Evolutionary conservation across 2,797 vertebrate genomes (phyloP).

Genomic region (Acrossocheilus wenchowensis): DNA sequence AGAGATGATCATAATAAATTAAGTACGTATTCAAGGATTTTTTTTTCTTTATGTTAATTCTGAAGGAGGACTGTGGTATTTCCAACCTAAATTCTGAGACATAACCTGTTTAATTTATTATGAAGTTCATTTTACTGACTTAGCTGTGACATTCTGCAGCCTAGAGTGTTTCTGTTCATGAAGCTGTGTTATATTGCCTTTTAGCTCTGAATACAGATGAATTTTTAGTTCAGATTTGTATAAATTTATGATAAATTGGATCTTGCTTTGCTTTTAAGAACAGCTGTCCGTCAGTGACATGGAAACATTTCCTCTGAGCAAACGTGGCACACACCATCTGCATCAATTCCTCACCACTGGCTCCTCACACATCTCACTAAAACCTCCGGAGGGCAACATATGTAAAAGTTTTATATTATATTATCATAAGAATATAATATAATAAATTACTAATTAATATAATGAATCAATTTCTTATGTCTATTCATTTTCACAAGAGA

Average conservation of each 20-base stretch:
- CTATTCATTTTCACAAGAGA: not conserved
- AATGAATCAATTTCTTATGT: not conserved
- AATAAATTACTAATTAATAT: not conserved
- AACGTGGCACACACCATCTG: conserved; percentile 32
- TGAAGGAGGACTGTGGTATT: not conserved
- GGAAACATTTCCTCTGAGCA: conserved; percentile 25
- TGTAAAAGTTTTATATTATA: not conserved
- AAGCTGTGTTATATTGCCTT: not conserved
- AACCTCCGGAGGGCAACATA: not conserved
- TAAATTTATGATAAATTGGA: conserved; percentile 6
- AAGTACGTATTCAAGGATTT: not conserved
- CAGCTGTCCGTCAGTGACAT: conserved; percentile 18
- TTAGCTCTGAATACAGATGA: not conserved
- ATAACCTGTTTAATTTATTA: not conserved
- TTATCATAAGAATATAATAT: not conserved
- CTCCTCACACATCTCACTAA: conserved; percentile 15
- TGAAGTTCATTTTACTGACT: not conserved
- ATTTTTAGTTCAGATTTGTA: conserved; percentile 7
- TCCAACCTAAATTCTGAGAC: not conserved
- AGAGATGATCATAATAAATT: not conserved
- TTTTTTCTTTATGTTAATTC: not conserved
- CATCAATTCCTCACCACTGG: conserved; percentile 22
- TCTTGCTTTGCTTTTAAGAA: conserved; percentile 15
- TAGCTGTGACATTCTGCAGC: not conserved
- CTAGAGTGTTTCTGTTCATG: not conserved